Percentiles rank a stretch among this genome's conserved stretches.
Conservation (phyloP, 2,113 vertebrate species). For the Pluvialis apricaria region DNA sequence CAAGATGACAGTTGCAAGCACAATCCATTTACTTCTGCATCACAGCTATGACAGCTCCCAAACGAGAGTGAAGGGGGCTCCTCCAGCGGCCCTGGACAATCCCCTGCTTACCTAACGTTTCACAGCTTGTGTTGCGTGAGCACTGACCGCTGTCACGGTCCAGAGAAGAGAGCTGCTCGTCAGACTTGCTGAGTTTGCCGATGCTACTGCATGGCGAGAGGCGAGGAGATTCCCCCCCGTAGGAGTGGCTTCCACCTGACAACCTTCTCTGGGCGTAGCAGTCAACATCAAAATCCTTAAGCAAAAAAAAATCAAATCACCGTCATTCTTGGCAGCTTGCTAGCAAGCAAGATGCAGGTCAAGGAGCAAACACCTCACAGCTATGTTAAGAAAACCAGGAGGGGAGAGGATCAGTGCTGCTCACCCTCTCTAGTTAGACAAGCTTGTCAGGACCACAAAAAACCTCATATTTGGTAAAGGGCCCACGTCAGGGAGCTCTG, state of each 20-base stretch:
- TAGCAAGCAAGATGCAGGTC: neutral
- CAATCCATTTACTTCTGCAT: neutral
- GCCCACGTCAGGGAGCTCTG: neutral
- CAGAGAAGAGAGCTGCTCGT: constrained; percentile 94
- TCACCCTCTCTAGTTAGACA: neutral
- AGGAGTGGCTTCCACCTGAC: constrained; percentile 95
- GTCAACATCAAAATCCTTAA: constrained; percentile 89
- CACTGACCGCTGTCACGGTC: constrained; percentile 97
- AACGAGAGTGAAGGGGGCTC: fast-evolving
- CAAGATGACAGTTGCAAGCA: neutral
- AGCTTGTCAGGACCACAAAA: neutral
- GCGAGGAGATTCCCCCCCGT: constrained; percentile 90
- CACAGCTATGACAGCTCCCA: neutral
- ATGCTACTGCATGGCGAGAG: constrained; percentile 95
- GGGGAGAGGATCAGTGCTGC: neutral
- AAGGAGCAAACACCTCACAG: neutral
- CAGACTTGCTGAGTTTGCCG: constrained; percentile 95
- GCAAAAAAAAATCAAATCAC: neutral
- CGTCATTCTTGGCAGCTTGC: neutral
- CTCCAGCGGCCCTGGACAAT: neutral
- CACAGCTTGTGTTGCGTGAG: constrained; percentile 98
- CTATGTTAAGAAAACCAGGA: neutral
- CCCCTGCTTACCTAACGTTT: constrained; percentile 86
- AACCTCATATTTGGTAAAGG: neutral
- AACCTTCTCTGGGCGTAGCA: constrained; percentile 89